Conservation (phyloP, 2,797 vertebrate genomes). For the Percopsis omiscomaycus region DNA sequence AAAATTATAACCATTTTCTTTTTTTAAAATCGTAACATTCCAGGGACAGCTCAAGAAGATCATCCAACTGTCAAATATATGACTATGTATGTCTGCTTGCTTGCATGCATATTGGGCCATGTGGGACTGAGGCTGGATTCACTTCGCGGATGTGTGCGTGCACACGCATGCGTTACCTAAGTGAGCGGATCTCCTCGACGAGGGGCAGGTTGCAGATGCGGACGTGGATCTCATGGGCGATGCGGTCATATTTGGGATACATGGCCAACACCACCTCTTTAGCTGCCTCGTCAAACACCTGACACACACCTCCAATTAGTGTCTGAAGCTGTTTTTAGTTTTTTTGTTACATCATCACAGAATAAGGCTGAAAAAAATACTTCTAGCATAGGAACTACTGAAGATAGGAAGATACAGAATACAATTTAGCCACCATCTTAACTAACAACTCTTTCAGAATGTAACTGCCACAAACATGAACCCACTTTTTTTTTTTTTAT, state of each 20-base stretch:
- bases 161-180: conserved; percentile 76
- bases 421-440: not conserved
- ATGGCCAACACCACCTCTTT: conserved; percentile 96
- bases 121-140: not conserved
- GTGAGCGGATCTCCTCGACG: conserved; percentile 93
- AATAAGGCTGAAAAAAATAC: not conserved
- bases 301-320: not conserved
- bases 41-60: too few species aligned
- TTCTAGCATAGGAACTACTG: not conserved
- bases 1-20: too few species aligned
- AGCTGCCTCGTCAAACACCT: conserved; percentile 92
- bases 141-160: conserved; percentile 1
- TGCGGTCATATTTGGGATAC: conserved; percentile 97
- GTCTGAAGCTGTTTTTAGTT: too few species aligned
- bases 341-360: not conserved
- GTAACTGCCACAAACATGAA: not conserved
- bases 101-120: too few species aligned
- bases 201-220: conserved; percentile 94
- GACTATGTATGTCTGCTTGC: too few species aligned
- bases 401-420: not conserved
- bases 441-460: not conserved
- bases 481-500: too few species aligned
- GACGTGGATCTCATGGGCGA: conserved; percentile 92
- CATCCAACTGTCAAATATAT: too few species aligned
- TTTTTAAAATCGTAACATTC: too few species aligned